Conservation (phyloP, 2,113 vertebrate species). For the Gymnarchus niloticus region DNA sequence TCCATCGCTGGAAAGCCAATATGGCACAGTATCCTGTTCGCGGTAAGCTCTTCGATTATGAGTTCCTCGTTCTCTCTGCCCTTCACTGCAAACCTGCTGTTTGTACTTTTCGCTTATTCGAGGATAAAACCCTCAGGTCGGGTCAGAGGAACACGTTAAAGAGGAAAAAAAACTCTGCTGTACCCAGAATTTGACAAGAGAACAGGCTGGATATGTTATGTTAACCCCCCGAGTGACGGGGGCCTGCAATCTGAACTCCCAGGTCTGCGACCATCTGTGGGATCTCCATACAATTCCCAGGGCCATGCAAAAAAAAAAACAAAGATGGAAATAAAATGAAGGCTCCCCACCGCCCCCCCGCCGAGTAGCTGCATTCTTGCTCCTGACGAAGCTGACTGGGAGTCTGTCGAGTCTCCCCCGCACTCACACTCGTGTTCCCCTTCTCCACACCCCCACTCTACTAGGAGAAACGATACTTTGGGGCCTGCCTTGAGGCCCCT, state of each 20-base stretch:
- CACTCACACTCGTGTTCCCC: background rate
- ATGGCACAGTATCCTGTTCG: background rate
- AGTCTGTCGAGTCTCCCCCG: background rate
- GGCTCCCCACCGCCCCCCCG: background rate
- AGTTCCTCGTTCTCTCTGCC: too few species aligned
- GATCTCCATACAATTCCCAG: conserved; percentile 2
- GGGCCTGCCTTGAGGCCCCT: too few species aligned
- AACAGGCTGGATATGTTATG: background rate
- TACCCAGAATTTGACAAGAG: background rate
- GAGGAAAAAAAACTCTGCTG: background rate
- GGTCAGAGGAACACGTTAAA: conserved; percentile 2
- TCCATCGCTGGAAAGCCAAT: background rate
- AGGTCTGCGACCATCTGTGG: conserved; percentile 4
- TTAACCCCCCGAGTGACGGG: background rate
- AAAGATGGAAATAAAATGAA: background rate
- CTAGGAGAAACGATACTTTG: too few species aligned
- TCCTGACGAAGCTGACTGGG: background rate
- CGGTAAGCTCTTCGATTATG: background rate
- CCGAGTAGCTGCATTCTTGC: background rate
- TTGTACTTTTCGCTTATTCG: background rate
- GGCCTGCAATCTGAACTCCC: background rate
- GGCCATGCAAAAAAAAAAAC: background rate
- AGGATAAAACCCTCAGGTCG: background rate
- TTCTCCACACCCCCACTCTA: too few species aligned
- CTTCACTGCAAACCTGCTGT: background rate